A percentile compares a stretch with the other conserved stretches of the same genome.
Conservation (phyloP, 2,797 vertebrate genomes). For the Tarsius wallacei region DNA sequence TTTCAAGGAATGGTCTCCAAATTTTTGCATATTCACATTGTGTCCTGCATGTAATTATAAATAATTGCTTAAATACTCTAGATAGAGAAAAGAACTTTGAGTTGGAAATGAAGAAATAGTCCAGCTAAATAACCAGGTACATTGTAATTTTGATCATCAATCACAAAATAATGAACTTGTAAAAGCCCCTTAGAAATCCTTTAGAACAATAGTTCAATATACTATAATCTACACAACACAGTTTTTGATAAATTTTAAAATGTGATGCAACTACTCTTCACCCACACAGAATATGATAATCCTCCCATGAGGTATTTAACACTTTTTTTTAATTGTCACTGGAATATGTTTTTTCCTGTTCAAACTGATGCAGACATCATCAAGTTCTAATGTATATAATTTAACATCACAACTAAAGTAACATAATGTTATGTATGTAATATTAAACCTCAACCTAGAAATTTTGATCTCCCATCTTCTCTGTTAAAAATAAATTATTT, state of each 20-base stretch:
- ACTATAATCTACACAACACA: not conserved
- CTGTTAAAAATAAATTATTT: not conserved
- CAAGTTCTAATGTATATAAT: not conserved
- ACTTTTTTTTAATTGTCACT: not conserved
- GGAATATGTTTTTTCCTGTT: not conserved
- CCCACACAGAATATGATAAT: not conserved
- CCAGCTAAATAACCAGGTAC: not conserved
- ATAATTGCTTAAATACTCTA: slow-evolving; percentile 16
- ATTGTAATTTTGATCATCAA: not conserved
- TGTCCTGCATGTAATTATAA: slow-evolving; percentile 11
- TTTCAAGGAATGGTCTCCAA: slow-evolving; percentile 16
- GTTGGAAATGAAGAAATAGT: slow-evolving; percentile 16
- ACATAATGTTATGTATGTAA: not conserved
- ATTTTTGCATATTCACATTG: slow-evolving; percentile 3
- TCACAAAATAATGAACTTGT: not conserved
- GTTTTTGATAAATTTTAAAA: slow-evolving; percentile 43
- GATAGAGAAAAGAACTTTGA: not conserved
- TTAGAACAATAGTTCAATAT: not conserved
- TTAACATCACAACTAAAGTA: not conserved
- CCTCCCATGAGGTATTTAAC: not conserved
- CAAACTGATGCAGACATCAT: not conserved
- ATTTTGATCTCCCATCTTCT: not conserved
- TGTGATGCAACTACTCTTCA: not conserved
- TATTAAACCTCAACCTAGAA: not conserved
- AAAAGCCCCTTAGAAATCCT: not conserved